phyloP scores from a whole-genome alignment of 2,113 vertebrate species.

The Dicentrarchus labrax region DNA sequence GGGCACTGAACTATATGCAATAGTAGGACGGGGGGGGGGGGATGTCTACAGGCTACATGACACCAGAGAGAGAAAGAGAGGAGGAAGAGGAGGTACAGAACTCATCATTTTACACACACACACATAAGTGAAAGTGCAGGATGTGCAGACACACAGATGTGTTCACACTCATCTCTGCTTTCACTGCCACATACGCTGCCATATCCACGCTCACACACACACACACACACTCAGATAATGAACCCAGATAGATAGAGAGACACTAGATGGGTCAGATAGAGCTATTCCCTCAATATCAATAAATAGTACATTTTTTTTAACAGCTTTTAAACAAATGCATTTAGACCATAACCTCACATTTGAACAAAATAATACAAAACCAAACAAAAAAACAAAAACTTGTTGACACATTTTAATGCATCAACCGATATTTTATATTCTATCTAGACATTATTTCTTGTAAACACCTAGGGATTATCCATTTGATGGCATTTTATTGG shows the following conservation, averaged over 20 bases:
- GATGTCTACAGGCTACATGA: conserved; percentile 80
- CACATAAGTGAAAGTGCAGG: conserved; percentile 70
- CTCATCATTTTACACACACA: conserved; percentile 65
- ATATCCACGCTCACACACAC: conserved; percentile 23
- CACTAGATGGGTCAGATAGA: conserved; percentile 62
- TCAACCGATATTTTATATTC: conserved; percentile 44
- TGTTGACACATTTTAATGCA: conserved; percentile 19
- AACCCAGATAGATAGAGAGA: conserved; percentile 73
- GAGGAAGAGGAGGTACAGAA: conserved; percentile 45
- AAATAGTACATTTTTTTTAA: conserved; percentile 79
- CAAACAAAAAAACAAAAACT: not conserved
- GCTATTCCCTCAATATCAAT: conserved; percentile 62
- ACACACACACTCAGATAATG: conserved; percentile 11
- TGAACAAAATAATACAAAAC: conserved; percentile 26
- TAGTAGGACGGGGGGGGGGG: conserved; percentile 70
- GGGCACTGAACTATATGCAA: conserved; percentile 77
- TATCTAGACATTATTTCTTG: conserved; percentile 40
- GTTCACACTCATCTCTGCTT: conserved; percentile 61
- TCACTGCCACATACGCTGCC: conserved; percentile 49
- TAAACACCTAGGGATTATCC: conserved; percentile 34
- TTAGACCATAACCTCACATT: conserved; percentile 48
- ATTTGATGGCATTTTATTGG: conserved; percentile 56
- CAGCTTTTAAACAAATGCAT: conserved; percentile 62
- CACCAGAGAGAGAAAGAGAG: conserved; percentile 69
- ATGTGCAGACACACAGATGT: conserved; percentile 62